phyloP scores from a whole-genome alignment of 2,113 vertebrate species.

The Nymphicus hollandicus region DNA sequence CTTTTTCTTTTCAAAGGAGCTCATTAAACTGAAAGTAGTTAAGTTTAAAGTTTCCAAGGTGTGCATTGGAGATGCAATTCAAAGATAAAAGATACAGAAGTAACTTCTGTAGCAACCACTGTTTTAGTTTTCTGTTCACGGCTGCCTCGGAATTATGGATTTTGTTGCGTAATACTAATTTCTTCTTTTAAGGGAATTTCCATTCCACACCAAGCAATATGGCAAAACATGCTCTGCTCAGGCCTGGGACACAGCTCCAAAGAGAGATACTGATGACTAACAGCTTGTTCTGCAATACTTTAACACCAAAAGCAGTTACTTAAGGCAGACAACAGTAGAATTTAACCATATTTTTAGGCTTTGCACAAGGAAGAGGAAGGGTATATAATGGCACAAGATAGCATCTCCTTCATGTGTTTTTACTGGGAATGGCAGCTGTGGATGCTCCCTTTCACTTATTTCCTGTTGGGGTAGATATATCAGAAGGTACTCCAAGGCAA shows the following conservation, averaged over 20 bases:
- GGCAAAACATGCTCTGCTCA: not conserved
- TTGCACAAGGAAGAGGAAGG: not conserved
- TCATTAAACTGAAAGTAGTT: slow-evolving; percentile 55
- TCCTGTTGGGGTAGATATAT: not conserved
- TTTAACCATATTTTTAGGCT: not conserved
- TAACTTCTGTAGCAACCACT: not conserved
- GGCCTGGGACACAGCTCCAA: not conserved
- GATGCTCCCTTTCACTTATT: not conserved
- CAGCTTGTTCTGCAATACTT: not conserved
- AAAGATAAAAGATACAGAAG: slow-evolving; percentile 16
- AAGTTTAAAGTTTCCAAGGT: slow-evolving; percentile 2
- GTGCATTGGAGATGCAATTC: not conserved
- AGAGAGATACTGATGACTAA: not conserved
- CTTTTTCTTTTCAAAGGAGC: not conserved
- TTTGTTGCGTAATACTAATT: not conserved
- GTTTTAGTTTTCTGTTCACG: not conserved
- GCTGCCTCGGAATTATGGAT: not conserved
- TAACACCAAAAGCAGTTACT: not conserved
- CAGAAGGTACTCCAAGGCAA: not conserved
- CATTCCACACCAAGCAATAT: not conserved
- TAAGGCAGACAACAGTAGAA: not conserved
- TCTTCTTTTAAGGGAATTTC: not conserved
- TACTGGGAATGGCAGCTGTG: not conserved
- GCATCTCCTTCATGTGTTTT: not conserved
- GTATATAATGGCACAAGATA: not conserved